Evolutionary conservation across 2,113 vertebrate genomes (phyloP), one percentile per base, ranked within the genome.

Genomic region (Setophaga petechia): DNA sequence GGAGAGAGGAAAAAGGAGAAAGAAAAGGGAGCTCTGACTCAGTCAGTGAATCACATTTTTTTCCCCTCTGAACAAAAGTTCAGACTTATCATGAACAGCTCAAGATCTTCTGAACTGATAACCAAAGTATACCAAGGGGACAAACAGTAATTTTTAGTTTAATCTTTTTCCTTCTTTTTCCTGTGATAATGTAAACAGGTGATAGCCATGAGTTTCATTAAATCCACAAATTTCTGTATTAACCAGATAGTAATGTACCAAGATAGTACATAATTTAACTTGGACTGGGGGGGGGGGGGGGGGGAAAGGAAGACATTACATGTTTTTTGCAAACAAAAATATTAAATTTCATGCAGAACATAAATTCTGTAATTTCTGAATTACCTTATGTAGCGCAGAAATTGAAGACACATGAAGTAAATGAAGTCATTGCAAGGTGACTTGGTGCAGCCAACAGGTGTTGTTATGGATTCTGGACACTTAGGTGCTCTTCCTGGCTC

Each of bases 1-100:
- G 33, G 35, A 76, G 43, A 59, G 28, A 84, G 33, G 58, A 77
- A 92, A 58, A 90, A 44, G 31, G 68, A 77, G 54, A 91, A 89
- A 87, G 47, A 89, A 85, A 96, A 87, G 19, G 44, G n/a, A 78
- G 74, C 51, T 94, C 68, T 97, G 91, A 92, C 76, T 95, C 90
- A 97, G 89, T 37, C 87, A 68, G 66, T 97, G 97, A 98, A 87
- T 97, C 95, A 96, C 44, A 68, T 86, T 63, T 27, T 23, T 39
- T 15, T 19, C 6, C 11, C 22, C 77, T 75, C 86, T 92, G 81
- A 95, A 94, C 35, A 95, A 87, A 96, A 93, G 85, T 93, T 95
- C 71, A 97, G 66, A 71, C 35, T 78, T 86, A 74, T 59, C 11
- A 15, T 86, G 91, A 97, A 44, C 93, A 95, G 90, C 41, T 90